Base-by-base conservation (phyloP, 1,140 invertebrate species). In the Tribolium castaneum region DNA sequence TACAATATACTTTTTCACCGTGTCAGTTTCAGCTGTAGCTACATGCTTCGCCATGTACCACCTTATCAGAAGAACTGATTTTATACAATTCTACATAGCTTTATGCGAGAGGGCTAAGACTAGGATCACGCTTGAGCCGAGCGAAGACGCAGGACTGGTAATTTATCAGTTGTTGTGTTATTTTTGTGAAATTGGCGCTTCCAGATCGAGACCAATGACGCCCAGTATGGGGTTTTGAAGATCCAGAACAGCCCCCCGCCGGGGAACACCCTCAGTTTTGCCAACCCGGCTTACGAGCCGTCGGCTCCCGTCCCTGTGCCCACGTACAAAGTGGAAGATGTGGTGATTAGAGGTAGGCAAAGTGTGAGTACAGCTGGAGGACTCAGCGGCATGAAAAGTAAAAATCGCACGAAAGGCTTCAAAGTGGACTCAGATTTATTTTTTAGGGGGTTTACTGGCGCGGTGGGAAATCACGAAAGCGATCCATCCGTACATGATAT, bases 401-500 rank as follows among this genome's bases (percentile, higher is more conserved):
- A 9, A 66, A 35, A 75, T 59, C 16, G 6, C 6, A 22, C 19
- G 51, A 66, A 49, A 12, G 7, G 9, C 1, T 4, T 30, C 25
- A 30, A 30, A 30, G 6, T 30, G 25, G 6, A 30, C 25, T 30
- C n/a, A 12, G 7, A 79, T 70, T 35, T 54, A 6, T 4, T 75
- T 87, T 87, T 39, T 83, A 95, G 94, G 90, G 83, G 93, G 93
- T 9, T 85, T 94, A 0, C 82, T 89, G 52, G 91, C 92, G 1
- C 88, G 95, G 51, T 92, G 92, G 89, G 91, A 93, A 78, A 94
- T 96, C 0, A 91, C 94, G 0, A 92, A 94, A 80, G 89, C 91
- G 0, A 95, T 97, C 78, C 96, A 95, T 87, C 95, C 95, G 0
- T 96, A 96, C 86, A 97, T 97, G 95, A 87, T 94, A 10, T 94